Base-by-base conservation (phyloP, 2,888 invertebrate species). In the Dolichopus griseipennis region DNA sequence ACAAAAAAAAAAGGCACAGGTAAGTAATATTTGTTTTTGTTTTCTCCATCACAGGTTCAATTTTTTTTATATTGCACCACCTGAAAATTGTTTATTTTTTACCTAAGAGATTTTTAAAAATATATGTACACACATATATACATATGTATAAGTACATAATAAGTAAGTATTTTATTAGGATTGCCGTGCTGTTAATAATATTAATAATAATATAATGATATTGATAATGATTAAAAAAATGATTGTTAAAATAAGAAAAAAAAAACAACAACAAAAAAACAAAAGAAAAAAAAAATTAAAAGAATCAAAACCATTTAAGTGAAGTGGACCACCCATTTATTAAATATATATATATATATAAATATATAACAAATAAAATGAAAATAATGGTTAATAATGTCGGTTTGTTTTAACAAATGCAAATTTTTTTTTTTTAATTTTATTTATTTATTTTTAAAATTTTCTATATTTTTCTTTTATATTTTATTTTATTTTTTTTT, bases 251-350 rank as follows among this genome's bases (percentile, higher is more conserved):
- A 37, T 37, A 12, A 5, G 37, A 37, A 37, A 37, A 2, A 52
- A 27, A 27, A 27, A 27, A n/a, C n/a, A 12, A 37, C 8, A 12
- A 5, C 6, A 37, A 37, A 37, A 2, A 52, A 27, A 27, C 2
- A 27, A 27, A 27, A 27, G 5, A 41, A 41, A 41, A 41, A 1
- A 2, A 41, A 41, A 41, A 41, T 9, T 6, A 41, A 41, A 52
- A 37, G 37, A 37, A 52, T 52, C 52, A 52, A 52, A 52, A 52
- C 52, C 15, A 52, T 52, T 52, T 52, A 52, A 52, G 52, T 52
- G 52, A 52, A 52, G 52, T 52, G 52, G 52, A 52, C 52, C 52
- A 52, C 52, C 52, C 52, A 52, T 52, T 52, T 52, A 52, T n/a
- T 52, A 52, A 52, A 52, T 12, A 52, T 52, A 7, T 18, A 43